Evolutionary conservation across 2,113 vertebrate genomes (phyloP).

Genomic region (Menidia beryllina): DNA sequence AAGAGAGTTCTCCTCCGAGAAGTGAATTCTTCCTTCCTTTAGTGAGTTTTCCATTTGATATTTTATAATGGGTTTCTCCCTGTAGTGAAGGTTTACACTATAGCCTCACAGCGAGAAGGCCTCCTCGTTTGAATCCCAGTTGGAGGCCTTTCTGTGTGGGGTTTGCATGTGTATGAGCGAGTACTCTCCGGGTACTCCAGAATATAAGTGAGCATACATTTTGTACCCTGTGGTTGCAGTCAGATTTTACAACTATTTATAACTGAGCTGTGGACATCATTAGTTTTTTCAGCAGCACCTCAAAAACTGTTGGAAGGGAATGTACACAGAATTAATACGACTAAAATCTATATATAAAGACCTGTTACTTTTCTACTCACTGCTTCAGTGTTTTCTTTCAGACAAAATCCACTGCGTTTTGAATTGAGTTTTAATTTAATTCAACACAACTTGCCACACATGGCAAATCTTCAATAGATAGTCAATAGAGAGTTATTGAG

Average conservation of each 20-base stretch:
- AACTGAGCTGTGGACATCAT: slow-evolving; percentile 63
- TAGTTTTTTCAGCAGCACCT: slow-evolving; percentile 58
- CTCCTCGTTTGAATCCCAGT: too few relatives aligned
- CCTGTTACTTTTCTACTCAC: slow-evolving; percentile 28
- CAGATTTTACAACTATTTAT: slow-evolving; percentile 48
- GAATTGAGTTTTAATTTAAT: slow-evolving; percentile 57
- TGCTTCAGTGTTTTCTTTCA: slow-evolving; percentile 28
- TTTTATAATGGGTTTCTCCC: too few relatives aligned
- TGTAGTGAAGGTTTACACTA: too few relatives aligned
- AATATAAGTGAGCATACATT: slow-evolving; percentile 30
- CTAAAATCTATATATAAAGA: slow-evolving; percentile 22
- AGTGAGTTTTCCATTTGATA: too few relatives aligned
- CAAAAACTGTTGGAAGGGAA: slow-evolving; percentile 56
- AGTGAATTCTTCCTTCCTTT: neutral
- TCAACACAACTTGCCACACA: slow-evolving; percentile 19
- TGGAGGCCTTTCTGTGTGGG: too few relatives aligned
- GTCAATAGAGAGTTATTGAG: slow-evolving; percentile 53
- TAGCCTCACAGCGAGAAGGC: too few relatives aligned
- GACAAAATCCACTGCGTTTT: slow-evolving; percentile 14
- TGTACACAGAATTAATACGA: slow-evolving; percentile 61
- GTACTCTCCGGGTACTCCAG: neutral
- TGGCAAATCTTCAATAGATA: slow-evolving; percentile 36
- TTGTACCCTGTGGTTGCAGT: slow-evolving; percentile 37
- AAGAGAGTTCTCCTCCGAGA: neutral
- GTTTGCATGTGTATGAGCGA: too few relatives aligned